These are phyloP conservation scores for Crossocerus cetratus DNA, from an alignment of 2,888 invertebrate genomes.

Conservation along the genomic window DNA sequence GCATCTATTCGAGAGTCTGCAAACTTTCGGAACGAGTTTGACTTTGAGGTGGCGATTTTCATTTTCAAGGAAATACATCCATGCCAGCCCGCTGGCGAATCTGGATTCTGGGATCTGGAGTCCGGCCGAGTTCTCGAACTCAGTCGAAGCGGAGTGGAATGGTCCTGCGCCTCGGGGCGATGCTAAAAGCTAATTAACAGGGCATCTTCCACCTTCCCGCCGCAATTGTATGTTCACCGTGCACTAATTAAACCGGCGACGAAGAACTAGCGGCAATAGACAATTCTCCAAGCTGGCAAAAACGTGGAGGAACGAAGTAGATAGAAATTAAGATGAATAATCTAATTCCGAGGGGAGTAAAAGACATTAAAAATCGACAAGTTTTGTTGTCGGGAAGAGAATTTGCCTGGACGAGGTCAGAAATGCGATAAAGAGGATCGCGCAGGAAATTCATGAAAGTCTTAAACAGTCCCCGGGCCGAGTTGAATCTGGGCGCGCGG, in stretches of 20 bases:
- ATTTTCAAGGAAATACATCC: not conserved
- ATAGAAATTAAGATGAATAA: not conserved
- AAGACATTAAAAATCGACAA: slow-evolving; percentile 14
- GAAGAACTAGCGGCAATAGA: not conserved
- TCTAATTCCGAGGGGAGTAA: not conserved
- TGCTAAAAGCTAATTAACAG: not conserved
- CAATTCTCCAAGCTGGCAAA: too few relatives aligned
- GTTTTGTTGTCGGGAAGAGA: slow-evolving; percentile 18
- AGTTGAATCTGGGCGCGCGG: slow-evolving; percentile 35
- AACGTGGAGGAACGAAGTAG: not conserved
- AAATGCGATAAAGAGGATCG: slow-evolving; percentile 18
- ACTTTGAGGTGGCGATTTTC: not conserved
- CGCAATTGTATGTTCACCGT: not conserved
- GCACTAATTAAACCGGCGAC: not conserved
- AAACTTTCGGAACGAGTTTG: not conserved
- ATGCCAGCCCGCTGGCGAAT: too few relatives aligned
- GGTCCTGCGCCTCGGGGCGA: not conserved
- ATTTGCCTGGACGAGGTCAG: slow-evolving; percentile 7
- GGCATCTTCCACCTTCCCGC: not conserved
- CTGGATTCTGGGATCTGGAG: not conserved
- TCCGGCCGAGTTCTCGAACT: not conserved
- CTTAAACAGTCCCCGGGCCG: slow-evolving; percentile 20
- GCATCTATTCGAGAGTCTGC: not conserved
- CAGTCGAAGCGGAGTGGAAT: not conserved
- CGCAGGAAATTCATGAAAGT: slow-evolving; percentile 13